Percentiles rank a stretch among this genome's conserved stretches.
Conservation (phyloP, 23 tunicate genomes). For the Ciona savignyi region DNA sequence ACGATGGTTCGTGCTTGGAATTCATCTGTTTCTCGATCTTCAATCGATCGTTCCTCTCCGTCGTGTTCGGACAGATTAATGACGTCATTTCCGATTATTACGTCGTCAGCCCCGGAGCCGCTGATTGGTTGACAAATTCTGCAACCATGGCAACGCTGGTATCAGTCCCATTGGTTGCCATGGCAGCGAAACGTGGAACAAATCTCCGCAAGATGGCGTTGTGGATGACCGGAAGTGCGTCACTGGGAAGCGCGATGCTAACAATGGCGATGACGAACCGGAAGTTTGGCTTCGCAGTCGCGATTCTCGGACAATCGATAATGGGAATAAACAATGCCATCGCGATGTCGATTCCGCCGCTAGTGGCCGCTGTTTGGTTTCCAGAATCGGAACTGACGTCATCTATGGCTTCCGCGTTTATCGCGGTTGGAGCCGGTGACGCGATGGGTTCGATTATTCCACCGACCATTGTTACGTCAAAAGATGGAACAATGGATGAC, state of each 20-base stretch:
- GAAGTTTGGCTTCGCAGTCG: conserved; percentile 30
- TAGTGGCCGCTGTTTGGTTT: conserved; percentile 58
- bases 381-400: conserved; percentile 39
- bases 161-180: conserved; percentile 13
- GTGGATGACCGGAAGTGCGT: conserved; percentile 50
- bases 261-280: conserved; percentile 29
- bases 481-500: neutral
- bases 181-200: neutral
- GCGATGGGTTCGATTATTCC: conserved; percentile 53
- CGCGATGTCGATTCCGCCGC: conserved; percentile 45
- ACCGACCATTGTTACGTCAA: neutral
- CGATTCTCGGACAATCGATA: conserved; percentile 34
- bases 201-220: conserved; percentile 25
- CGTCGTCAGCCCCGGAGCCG: conserved; percentile 35
- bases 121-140: conserved; percentile 53
- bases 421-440: conserved; percentile 38
- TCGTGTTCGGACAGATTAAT: conserved; percentile 61
- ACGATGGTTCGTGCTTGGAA: conserved; percentile 27
- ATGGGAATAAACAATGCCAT: conserved; percentile 54
- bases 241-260: conserved; percentile 26
- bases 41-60: conserved; percentile 50
- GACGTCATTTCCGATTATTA: conserved; percentile 43
- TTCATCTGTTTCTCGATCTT: conserved; percentile 30
- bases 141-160: conserved; percentile 36
- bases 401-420: conserved; percentile 28